Percentiles rank a stretch among this genome's conserved stretches.
Conservation (phyloP, 2,797 vertebrate genomes). For the Coccyzus lansbergi region DNA sequence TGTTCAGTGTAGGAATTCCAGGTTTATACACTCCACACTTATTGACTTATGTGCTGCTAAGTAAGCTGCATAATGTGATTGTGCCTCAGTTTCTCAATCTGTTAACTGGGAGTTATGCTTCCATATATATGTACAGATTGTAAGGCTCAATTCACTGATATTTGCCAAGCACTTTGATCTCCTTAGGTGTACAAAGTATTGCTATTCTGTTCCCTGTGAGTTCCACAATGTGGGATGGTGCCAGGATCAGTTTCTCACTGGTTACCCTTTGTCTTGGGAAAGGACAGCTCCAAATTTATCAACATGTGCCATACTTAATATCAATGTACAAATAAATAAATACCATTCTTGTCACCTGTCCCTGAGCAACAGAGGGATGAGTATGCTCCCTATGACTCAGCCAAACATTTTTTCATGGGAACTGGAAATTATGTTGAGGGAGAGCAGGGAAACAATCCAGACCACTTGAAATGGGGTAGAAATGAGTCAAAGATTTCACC, state of each 20-base stretch:
- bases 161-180: background rate
- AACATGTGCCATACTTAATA: background rate
- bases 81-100: constrained; percentile 17
- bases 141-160: background rate
- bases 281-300: background rate
- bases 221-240: background rate
- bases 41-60: background rate
- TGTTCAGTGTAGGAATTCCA: no score
- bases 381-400: background rate
- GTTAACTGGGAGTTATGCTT: background rate
- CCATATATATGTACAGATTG: background rate
- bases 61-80: background rate
- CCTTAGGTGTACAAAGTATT: background rate
- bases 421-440: background rate
- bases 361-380: background rate
- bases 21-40: background rate
- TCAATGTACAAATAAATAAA: background rate
- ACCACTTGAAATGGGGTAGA: background rate
- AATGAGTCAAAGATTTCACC: background rate
- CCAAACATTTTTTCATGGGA: background rate
- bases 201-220: background rate
- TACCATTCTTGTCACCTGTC: background rate
- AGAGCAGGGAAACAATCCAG: background rate
- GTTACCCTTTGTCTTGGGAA: background rate
- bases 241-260: background rate